These are phyloP conservation scores for Hippoglossus stenolepis DNA, from an alignment of 2,113 vertebrate species.

Conservation along the genomic window DNA sequence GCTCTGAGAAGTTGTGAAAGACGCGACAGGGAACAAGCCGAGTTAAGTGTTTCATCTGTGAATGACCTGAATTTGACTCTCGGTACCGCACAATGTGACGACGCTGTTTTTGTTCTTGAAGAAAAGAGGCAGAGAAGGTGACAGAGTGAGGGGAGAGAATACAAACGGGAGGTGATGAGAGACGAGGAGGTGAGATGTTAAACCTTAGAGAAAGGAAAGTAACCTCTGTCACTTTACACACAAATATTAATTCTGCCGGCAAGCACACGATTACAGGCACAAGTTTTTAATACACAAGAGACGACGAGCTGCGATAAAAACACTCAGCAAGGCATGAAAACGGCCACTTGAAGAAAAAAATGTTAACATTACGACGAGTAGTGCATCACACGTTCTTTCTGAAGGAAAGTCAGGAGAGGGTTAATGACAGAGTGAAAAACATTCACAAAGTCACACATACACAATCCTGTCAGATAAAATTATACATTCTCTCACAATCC, in stretches of 20 bases:
- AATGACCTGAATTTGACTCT: conserved; percentile 4
- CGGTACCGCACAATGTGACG: not conserved
- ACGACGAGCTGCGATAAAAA: not conserved
- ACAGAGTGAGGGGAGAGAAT: not conserved
- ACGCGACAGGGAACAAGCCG: not conserved
- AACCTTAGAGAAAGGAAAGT: not conserved
- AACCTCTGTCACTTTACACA: conserved; percentile 10
- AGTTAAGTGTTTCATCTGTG: not conserved
- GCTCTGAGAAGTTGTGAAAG: not conserved
- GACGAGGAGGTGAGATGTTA: not conserved
- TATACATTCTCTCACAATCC: conserved; percentile 41
- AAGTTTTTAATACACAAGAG: not conserved
- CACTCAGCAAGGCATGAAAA: conserved; percentile 41
- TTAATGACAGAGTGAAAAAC: conserved; percentile 36
- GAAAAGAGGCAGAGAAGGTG: not conserved
- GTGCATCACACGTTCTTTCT: not conserved
- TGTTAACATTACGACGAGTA: conserved; percentile 12
- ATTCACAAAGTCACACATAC: not conserved
- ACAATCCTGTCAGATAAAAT: conserved; percentile 43
- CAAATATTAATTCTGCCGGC: conserved; percentile 6
- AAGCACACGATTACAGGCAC: conserved; percentile 20
- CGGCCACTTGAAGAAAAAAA: conserved; percentile 23
- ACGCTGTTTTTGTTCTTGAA: not conserved
- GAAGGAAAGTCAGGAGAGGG: conserved; percentile 32
- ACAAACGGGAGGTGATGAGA: conserved; percentile 6